These are phyloP conservation scores for Oscheius sp. DNA, from an alignment of 2,888 invertebrate genomes.

Conservation along the genomic window DNA sequence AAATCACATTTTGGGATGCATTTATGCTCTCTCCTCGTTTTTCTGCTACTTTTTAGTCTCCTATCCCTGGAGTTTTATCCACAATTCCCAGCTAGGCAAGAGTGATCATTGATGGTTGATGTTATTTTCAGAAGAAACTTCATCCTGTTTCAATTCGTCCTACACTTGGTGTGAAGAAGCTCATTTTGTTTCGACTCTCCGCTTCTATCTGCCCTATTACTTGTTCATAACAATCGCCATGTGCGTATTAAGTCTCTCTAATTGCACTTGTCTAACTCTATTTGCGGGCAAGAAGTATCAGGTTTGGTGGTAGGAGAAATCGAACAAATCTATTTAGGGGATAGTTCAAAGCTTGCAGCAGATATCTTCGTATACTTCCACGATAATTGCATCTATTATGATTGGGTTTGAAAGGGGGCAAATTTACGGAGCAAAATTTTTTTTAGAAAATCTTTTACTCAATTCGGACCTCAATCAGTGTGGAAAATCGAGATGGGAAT, in stretches of 20 bases:
- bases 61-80: background rate
- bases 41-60: background rate
- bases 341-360: background rate
- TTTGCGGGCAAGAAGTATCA: background rate
- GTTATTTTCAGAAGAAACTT: background rate
- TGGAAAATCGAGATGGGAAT: background rate
- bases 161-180: background rate
- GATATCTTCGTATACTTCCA: background rate
- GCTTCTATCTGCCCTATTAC: slow-evolving; percentile 3
- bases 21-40: background rate
- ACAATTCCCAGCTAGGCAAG: background rate
- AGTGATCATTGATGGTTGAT: no score
- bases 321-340: background rate
- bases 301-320: background rate
- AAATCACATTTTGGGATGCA: background rate
- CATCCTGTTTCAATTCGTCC: background rate
- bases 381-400: background rate
- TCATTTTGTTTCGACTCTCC: background rate
- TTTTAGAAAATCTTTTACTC: background rate
- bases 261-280: background rate
- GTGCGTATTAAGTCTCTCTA: background rate
- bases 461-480: background rate
- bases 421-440: background rate
- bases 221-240: background rate
- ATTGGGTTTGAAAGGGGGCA: background rate